A percentile compares a stretch with the other conserved stretches of the same genome.
Conservation (phyloP, 2,888 invertebrate genomes). For the Hypercompe scribonia region DNA sequence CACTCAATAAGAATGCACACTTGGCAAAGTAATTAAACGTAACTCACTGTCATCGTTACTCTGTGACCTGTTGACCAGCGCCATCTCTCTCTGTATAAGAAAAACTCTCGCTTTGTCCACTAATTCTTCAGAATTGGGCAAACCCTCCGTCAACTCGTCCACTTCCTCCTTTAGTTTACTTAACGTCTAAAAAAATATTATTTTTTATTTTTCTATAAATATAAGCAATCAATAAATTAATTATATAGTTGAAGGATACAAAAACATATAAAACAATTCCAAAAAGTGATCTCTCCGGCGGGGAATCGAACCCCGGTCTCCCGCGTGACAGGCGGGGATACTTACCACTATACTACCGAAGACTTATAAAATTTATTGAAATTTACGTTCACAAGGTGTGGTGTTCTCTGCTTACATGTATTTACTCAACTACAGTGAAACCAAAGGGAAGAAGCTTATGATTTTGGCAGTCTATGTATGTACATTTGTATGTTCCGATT, state of each 20-base stretch:
- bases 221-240: no score
- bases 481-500: no score
- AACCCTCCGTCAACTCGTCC: constrained; percentile 90
- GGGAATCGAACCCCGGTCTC: constrained; percentile 88
- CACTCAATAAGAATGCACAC: no score
- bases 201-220: background rate
- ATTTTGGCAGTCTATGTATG: no score
- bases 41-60: constrained; percentile 66
- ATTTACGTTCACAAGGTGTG: background rate
- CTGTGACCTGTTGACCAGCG: constrained; percentile 89
- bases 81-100: constrained; percentile 92
- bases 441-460: no score
- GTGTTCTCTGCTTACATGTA: background rate
- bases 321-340: constrained; percentile 86
- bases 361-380: constrained; percentile 49
- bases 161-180: constrained; percentile 92
- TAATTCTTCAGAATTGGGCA: constrained; percentile 87
- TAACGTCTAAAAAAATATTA: constrained; percentile 67
- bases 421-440: no score
- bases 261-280: background rate
- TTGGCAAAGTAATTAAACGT: background rate
- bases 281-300: constrained; percentile 73
- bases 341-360: constrained; percentile 87
- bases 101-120: constrained; percentile 93
- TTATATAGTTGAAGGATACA: background rate